Base-by-base conservation (phyloP, 2,113 vertebrate species). In the Zosterops japonicus region DNA sequence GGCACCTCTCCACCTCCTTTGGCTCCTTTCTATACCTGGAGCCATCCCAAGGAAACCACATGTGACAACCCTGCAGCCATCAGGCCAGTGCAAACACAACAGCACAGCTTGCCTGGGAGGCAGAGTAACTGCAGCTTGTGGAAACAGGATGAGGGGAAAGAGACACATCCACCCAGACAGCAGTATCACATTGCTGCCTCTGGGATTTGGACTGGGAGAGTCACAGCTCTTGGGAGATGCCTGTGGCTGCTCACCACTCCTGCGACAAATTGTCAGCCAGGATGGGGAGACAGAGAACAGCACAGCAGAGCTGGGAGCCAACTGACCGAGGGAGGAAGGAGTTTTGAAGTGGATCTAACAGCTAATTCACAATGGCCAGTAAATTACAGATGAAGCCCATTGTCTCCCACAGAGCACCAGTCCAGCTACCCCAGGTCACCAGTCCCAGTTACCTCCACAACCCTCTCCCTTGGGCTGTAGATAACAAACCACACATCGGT, bases 111-210 rank as follows among this genome's bases (percentile, higher is more conserved):
- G 39, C 57, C 47, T 68, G 16, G 61, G 47, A 87, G 29, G 52
- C 44, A 75, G 19, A 86, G 65, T 60, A 87, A 78, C 0, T 78
- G 24, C 69, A 87, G 74, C 70, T 68, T 49, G 28, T 33, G 15
- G 49, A 52, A 59, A 44, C 13, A 77, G 22, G 47, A 60, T 22
- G 39, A 24, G 5, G 33, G 7, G 17, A 18, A 46, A 42, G 27
- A 36, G 2, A 3, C 15, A 3, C 17, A 11, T 2, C 9, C 0
- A 1, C 17, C 33, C 14, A 69, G 44, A 29, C 0, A 6, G 35
- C 35, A 89, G 19, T 12, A 46, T 4, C 28, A 35, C 50, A 23
- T 2, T 53, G 36, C 49, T 81, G 50, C 78, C 52, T 42, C 47
- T 70, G 88, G 41, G 59, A 35, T 28, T 52, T 36, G 49, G 44